phyloP scores from a whole-genome alignment of 2,888 invertebrate species.

The Troglohyphantes excavatus region DNA sequence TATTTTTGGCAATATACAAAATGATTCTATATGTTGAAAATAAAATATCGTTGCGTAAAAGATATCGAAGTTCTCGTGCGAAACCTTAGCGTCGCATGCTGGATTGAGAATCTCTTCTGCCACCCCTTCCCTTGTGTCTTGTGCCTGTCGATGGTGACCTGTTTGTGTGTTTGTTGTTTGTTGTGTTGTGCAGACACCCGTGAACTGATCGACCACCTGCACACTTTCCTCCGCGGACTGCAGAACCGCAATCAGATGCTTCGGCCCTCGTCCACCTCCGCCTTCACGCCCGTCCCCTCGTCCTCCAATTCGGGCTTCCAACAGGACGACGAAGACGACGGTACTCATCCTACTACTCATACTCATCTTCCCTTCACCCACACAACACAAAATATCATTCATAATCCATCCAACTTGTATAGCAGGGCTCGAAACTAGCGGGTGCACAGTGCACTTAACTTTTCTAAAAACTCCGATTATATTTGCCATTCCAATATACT shows the following conservation, averaged over 20 bases:
- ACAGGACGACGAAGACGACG: constrained; percentile 30
- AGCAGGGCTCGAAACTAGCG: too few relatives aligned
- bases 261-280: constrained; percentile 69
- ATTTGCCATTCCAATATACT: too few relatives aligned
- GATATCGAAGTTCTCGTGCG: too few relatives aligned
- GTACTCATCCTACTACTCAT: neutral
- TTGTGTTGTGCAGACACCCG: constrained; percentile 65
- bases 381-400: too few relatives aligned
- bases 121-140: neutral
- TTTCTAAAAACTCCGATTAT: too few relatives aligned
- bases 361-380: neutral
- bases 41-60: too few relatives aligned
- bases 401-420: too few relatives aligned
- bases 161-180: neutral
- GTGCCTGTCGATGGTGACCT: neutral
- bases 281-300: constrained; percentile 72
- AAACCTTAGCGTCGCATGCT: too few relatives aligned
- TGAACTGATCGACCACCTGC: constrained; percentile 76
- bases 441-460: too few relatives aligned
- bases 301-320: constrained; percentile 68
- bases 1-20: too few relatives aligned
- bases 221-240: constrained; percentile 75
- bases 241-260: constrained; percentile 75
- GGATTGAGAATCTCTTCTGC: too few relatives aligned
- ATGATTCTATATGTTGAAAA: too few relatives aligned